A percentile compares a stretch with the other conserved stretches of the same genome.
phyloP scores from a whole-genome alignment of 2,113 vertebrate species.

The Heterocephalus glaber region DNA sequence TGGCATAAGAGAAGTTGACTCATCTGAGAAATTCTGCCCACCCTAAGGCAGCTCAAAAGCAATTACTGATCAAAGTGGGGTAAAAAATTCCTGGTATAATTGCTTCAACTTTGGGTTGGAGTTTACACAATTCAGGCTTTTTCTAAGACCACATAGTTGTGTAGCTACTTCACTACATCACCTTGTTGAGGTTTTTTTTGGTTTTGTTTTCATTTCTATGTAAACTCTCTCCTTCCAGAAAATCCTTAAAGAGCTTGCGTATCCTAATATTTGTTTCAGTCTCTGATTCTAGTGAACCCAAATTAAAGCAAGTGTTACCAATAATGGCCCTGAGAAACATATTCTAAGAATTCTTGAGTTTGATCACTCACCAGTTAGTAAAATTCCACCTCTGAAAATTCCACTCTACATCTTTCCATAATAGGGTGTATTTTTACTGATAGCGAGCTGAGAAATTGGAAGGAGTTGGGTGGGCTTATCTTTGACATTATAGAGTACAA shows the following conservation, averaged over 20 bases:
- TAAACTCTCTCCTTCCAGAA: not conserved
- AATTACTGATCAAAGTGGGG: not conserved
- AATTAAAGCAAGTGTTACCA: not conserved
- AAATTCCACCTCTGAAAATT: not conserved
- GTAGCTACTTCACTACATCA: not conserved
- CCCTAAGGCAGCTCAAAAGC: not conserved
- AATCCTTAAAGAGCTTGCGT: not conserved
- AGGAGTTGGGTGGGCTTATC: not conserved
- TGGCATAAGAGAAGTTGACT: not conserved
- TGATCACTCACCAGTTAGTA: not conserved
- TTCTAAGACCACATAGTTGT: not conserved
- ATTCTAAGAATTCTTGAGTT: not conserved
- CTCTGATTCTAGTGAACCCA: not conserved
- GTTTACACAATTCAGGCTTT: not conserved
- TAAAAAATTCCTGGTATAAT: not conserved
- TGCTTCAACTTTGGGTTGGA: not conserved
- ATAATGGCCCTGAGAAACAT: not conserved
- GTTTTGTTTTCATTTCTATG: not conserved
- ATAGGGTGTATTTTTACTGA: not conserved
- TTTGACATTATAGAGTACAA: not conserved
- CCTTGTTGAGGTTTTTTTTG: no score
- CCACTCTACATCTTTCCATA: not conserved
- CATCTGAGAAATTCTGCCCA: not conserved
- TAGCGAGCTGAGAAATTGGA: not conserved
- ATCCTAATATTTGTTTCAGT: not conserved